Evolutionary conservation across 2,888 invertebrate species (phyloP).

Genomic region (Stenichneumon culpator): DNA sequence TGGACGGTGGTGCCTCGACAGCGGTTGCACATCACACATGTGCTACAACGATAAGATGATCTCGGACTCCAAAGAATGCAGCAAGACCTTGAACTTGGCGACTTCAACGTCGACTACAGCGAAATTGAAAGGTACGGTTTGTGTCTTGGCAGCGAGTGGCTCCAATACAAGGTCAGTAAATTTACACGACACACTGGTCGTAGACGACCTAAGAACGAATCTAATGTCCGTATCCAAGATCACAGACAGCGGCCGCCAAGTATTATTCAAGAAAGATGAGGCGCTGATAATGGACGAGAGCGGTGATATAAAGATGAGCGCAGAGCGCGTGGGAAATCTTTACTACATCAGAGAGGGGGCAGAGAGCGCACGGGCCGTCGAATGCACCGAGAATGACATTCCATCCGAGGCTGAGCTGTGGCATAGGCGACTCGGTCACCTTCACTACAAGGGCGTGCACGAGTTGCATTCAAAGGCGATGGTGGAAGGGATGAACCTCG

Average conservation of each 20-base stretch:
- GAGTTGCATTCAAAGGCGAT: not conserved
- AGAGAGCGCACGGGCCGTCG: too few species aligned
- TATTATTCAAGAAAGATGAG: constrained; percentile 36
- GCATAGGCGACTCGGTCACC: constrained; percentile 39
- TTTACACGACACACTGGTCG: constrained; percentile 28
- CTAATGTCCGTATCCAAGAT: constrained; percentile 46
- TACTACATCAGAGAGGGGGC: too few species aligned
- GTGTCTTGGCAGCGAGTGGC: not conserved
- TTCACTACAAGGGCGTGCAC: constrained; percentile 11
- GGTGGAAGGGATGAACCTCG: constrained; percentile 31
- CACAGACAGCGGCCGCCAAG: constrained; percentile 33
- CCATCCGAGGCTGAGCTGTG: constrained; percentile 20
- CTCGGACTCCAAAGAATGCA: constrained; percentile 9
- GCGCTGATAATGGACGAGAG: constrained; percentile 29
- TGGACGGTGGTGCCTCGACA: constrained; percentile 81
- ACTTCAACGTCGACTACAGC: not conserved
- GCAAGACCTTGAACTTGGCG: constrained; percentile 23
- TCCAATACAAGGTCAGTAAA: constrained; percentile 6
- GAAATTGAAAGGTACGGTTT: constrained; percentile 5
- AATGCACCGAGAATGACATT: too few species aligned
- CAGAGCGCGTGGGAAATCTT: constrained; percentile 1
- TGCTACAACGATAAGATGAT: constrained; percentile 15
- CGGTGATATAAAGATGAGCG: not conserved
- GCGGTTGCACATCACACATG: constrained; percentile 83
- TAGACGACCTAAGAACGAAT: constrained; percentile 41